Percentiles rank a stretch among this genome's conserved stretches.
Evolutionary conservation across 1,140 invertebrate genomes (phyloP).

Genomic region (Penaeus vannamei): DNA sequence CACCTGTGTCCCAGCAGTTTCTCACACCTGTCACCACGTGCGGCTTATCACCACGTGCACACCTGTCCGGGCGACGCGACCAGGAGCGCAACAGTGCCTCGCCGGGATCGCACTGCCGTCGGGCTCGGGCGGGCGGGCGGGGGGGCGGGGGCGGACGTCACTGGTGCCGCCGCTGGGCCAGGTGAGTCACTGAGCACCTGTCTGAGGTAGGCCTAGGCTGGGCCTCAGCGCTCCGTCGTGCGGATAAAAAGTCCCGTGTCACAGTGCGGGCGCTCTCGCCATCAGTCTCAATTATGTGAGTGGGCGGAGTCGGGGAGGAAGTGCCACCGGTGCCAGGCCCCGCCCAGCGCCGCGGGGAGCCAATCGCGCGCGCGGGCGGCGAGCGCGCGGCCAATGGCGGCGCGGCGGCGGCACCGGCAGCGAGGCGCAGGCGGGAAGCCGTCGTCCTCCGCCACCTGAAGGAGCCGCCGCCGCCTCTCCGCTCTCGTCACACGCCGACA

Average conservation of each 20-base stretch:
- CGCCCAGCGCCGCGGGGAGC: constrained; percentile 7
- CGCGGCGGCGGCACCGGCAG: neutral
- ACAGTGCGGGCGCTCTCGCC: constrained; percentile 48
- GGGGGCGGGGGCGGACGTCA: neutral
- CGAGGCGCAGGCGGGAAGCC: constrained; percentile 40
- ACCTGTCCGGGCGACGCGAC: neutral
- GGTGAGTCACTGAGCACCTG: constrained; percentile 56
- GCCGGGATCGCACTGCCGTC: neutral
- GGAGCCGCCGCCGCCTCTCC: too few species aligned
- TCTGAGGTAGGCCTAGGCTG: constrained; percentile 52
- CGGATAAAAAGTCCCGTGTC: constrained; percentile 61
- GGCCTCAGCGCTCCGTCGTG: constrained; percentile 30
- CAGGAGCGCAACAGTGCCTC: neutral
- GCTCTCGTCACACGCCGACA: too few species aligned
- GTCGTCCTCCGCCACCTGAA: neutral
- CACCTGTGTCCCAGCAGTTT: constrained; percentile 8
- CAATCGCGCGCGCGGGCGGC: neutral
- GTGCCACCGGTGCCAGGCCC: constrained; percentile 41
- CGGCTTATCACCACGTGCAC: neutral
- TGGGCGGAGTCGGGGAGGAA: constrained; percentile 37
- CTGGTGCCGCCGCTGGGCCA: constrained; percentile 6
- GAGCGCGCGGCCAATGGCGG: constrained; percentile 4
- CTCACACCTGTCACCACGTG: neutral
- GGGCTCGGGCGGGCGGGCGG: constrained; percentile 1
- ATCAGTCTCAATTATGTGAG: constrained; percentile 61